Evolutionary conservation across 2,888 invertebrate genomes (phyloP).

Genomic region (Sphaerophoria taeniata): DNA sequence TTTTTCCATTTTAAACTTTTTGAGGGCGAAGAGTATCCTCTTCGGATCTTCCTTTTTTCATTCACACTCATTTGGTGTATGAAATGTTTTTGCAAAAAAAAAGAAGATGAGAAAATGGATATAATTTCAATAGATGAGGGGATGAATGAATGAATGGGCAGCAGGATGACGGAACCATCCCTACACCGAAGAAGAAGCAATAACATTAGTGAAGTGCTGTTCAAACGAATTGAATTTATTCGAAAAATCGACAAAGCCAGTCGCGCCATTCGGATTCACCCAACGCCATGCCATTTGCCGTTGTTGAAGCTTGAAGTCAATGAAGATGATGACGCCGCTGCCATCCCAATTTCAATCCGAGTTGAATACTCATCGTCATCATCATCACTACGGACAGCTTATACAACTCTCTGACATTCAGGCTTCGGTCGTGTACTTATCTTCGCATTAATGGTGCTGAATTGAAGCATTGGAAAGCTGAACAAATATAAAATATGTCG

Average conservation of each 20-base stretch:
- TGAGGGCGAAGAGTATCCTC: constrained; percentile 57
- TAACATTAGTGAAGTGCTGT: constrained; percentile 75
- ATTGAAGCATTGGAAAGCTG: constrained; percentile 71
- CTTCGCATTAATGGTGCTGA: constrained; percentile 71
- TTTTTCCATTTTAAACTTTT: constrained; percentile 51
- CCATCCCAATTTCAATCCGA: constrained; percentile 16
- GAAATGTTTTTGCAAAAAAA: constrained; percentile 1
- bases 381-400: constrained; percentile 21
- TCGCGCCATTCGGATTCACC: constrained; percentile 54
- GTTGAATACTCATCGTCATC: neutral
- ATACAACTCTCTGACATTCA: constrained; percentile 36
- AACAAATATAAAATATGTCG: constrained; percentile 62
- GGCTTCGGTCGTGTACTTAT: constrained; percentile 69
- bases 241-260: constrained; percentile 72
- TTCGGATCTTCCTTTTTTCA: constrained; percentile 12
- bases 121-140: constrained; percentile 64
- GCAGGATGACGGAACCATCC: constrained; percentile 18
- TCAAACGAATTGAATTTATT: constrained; percentile 75
- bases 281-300: neutral
- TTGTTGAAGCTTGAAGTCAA: constrained; percentile 36
- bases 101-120: constrained; percentile 20
- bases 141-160: constrained; percentile 4
- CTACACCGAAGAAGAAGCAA: constrained; percentile 62
- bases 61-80: constrained; percentile 24
- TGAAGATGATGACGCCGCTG: constrained; percentile 65